Base-by-base conservation (phyloP, 2,888 invertebrate genomes). In the Drosophila paucipuncta region DNA sequence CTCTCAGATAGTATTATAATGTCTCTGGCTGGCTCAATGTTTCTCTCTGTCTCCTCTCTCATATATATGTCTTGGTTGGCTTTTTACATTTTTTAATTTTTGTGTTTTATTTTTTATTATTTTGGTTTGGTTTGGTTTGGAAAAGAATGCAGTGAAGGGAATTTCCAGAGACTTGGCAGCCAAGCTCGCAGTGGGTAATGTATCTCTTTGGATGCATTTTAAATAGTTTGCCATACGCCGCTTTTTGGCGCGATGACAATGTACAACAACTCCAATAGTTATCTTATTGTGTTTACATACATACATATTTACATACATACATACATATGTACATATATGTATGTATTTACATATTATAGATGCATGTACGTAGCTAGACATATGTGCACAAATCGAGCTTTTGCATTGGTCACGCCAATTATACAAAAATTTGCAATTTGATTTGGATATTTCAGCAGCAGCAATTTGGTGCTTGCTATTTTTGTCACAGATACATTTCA, bases 141-240 rank as follows among this genome's bases (percentile, higher is more conserved):
- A 80, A 85, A 83, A 88, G 87, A 92, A 91, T 91, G 92, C 83
- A 84, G 89, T 91, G 91, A 91, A 91, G 89, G 91, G 91, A 89
- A 91, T 91, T 89, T 85, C 82, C 89, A 84, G 57, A 84, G 89
- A 83, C 84, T 89, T 85, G 90, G 90, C 85, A 90, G 80, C 80
- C 80, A 73, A 73, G 80, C 71, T 81, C 78, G 81, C 82, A 87
- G 85, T 82, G 78, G 83, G 83, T 83, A 86, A 83, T 88, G 85
- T 90, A 85, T 90, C 83, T 90, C 82, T 75, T 82, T 86, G 81
- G 91, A 83, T 83, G 84, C 82, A 88, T 85, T 80, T 86, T 90
- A 80, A 81, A 81, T 83, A 90, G 78, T 86, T 76, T 68, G 78
- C 77, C 83, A 86, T 83, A 83, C 85, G 58, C 58, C 58, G 88